Evolutionary conservation across 2,797 vertebrate genomes (phyloP), one percentile per base, ranked within the genome.

Genomic region (Malacoraja senta): DNA sequence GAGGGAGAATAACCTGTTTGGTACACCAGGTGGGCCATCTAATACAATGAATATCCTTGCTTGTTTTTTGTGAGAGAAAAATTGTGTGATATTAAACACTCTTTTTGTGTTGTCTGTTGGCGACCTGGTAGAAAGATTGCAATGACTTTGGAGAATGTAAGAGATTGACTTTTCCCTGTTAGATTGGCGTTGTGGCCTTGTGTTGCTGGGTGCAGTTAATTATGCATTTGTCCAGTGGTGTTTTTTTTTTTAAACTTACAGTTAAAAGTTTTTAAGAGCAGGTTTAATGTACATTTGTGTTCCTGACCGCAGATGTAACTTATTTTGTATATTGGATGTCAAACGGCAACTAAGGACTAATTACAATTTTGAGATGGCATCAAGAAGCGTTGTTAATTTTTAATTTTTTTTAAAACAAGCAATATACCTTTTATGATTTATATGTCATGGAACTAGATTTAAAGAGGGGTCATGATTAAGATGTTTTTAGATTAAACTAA

Each of bases 1-100:
- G 99, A 98, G 99, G 95, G 99, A 99, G 95, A 99, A 99, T 96
- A 99, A 99, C 95, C 98, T 99, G 93, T 95, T 99, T 93, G 98
- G 98, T 93, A 99, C 98, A 44, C 99, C 99, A 96, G 99, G 99
- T 99, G 97, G 95, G 96, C 61, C 92, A 93, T 32, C 26, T 72
- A 71, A 61, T 15, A 35, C 72, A 91, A 72, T 71, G 68, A 91
- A 44, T 72, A 91, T 53, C 35, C 17, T 26, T 61, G 17, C 81
- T 26, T 92, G 71, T 92, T 76, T 92, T 35, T 65, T 71, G 65
- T n/a, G 74, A 29, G 80, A 83, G 83, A 86, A 17, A 12, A n/a
- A 32, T 84, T n/a, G 32, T n/a, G 83, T 35, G 21, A 65, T 65
- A 19, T 88, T 7, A 88, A 68, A 35, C 58, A 78, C 17, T 53